Evolutionary conservation across 2,888 invertebrate species (phyloP).

Genomic region (Ectropis crepuscularia): DNA sequence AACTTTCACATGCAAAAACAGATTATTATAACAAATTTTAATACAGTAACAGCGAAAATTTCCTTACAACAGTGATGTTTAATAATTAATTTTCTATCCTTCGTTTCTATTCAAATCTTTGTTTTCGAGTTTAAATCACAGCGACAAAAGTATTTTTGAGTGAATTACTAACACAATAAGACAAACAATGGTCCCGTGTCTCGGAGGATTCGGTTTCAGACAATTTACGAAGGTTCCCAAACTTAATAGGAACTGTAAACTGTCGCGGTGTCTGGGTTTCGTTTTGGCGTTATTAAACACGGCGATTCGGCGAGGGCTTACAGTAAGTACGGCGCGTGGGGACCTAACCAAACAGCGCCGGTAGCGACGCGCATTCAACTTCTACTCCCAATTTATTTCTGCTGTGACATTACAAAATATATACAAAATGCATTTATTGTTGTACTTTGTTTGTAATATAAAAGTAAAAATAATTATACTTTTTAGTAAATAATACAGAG

Average conservation of each 20-base stretch:
- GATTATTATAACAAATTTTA: too few species aligned
- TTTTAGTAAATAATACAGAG: too few species aligned
- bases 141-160: background rate
- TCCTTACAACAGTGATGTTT: too few species aligned
- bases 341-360: constrained; percentile 5
- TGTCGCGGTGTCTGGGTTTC: constrained; percentile 27
- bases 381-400: background rate
- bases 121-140: background rate
- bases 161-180: constrained; percentile 15
- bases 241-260: constrained; percentile 30
- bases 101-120: too few species aligned
- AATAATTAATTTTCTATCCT: too few species aligned
- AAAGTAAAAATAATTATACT: too few species aligned
- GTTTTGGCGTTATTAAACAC: constrained; percentile 21
- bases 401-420: background rate
- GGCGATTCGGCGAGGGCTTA: constrained; percentile 13
- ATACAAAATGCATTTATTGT: too few species aligned
- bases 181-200: constrained; percentile 17
- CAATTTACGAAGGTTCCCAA: constrained; percentile 27
- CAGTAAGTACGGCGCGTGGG: constrained; percentile 1
- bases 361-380: background rate
- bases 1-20: too few species aligned
- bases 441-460: too few species aligned
- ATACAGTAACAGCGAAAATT: too few species aligned
- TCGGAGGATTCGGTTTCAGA: constrained; percentile 26